These are phyloP conservation scores for Zygogramma bicolorata DNA, from an alignment of 2,888 invertebrate genomes.

Conservation along the genomic window DNA sequence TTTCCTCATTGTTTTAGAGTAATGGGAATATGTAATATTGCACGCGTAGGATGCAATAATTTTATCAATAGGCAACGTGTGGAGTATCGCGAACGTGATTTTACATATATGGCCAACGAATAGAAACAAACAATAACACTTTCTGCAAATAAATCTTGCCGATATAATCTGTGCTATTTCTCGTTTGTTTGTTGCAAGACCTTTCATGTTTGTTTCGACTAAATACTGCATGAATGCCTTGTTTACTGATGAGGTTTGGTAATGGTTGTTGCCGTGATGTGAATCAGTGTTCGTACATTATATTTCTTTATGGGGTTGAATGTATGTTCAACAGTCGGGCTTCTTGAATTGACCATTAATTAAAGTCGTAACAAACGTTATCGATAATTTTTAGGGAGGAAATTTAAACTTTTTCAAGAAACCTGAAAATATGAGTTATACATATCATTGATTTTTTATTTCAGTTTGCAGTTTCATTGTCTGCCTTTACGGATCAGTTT, in stretches of 20 bases:
- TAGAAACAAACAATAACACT: slow-evolving; percentile 46
- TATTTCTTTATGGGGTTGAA: not conserved
- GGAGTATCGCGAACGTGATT: slow-evolving; percentile 42
- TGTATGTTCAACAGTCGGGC: not conserved
- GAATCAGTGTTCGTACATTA: not conserved
- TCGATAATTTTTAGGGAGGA: too few species aligned
- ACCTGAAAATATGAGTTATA: too few species aligned
- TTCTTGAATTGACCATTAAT: not conserved
- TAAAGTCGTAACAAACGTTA: not conserved
- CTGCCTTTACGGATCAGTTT: too few species aligned
- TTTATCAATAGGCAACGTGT: slow-evolving; percentile 48
- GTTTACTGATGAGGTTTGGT: slow-evolving; percentile 18
- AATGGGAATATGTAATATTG: slow-evolving; percentile 45
- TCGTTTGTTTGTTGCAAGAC: slow-evolving; percentile 14
- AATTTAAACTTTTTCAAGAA: too few species aligned
- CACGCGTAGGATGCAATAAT: slow-evolving; percentile 50
- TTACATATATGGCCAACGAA: slow-evolving; percentile 46
- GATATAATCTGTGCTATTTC: slow-evolving; percentile 40
- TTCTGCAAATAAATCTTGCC: slow-evolving; percentile 42
- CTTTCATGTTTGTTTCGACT: slow-evolving; percentile 24
- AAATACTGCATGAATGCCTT: slow-evolving; percentile 18
- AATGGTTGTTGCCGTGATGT: slow-evolving; percentile 16
- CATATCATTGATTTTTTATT: too few species aligned
- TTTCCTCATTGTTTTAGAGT: slow-evolving; percentile 15
- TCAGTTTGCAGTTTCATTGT: too few species aligned